Evolutionary conservation across 2,888 invertebrate species (phyloP), one percentile per base, ranked within the genome.

Genomic region (Sinhomidia bicolor): DNA sequence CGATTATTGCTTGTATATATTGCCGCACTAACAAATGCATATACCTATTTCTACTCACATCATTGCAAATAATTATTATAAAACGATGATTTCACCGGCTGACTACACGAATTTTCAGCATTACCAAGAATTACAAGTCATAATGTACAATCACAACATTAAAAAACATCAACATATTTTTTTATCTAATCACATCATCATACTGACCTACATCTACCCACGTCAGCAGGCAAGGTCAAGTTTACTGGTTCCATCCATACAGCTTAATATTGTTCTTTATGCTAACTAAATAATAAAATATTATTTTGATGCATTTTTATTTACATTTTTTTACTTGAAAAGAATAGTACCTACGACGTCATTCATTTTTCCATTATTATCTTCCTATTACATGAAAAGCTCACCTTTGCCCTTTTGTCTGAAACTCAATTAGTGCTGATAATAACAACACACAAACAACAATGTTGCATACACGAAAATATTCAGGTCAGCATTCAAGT

Each of bases 381-480:
- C 41, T 36, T 71, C 41, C 54, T 71, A 68, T 71, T 41, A 82
- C 74, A 57, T 23, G 71, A 60, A 60, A 57, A 84, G 1, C 14
- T 89, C 89, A 89, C 89, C 89, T 89, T 89, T 89, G 81, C 84
- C 79, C 89, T 84, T 78, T 81, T 78, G 6, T 51, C 83, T 65
- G 78, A 76, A 83, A 65, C 71, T 71, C 85, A 89, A 84, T 80
- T 85, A 89, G 84, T 76, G 74, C 62, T 6, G 29, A 51, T 51
- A 29, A 51, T 26, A 9, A 14, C 20, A 44, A 78, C 51, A 83
- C n/a, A 6, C 23, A 32, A 23, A 71, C 32, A n/a, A 85, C 81
- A 71, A 71, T 81, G 80, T 80, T 65, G 80, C 65, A 51, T 76
- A 51, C n/a, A 80, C 9, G n/a, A 26, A 74, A 83, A 26, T 68